A percentile compares a stretch with the other conserved stretches of the same genome.
Conservation (phyloP, 2,797 vertebrate genomes). For the Limosa lapponica region DNA sequence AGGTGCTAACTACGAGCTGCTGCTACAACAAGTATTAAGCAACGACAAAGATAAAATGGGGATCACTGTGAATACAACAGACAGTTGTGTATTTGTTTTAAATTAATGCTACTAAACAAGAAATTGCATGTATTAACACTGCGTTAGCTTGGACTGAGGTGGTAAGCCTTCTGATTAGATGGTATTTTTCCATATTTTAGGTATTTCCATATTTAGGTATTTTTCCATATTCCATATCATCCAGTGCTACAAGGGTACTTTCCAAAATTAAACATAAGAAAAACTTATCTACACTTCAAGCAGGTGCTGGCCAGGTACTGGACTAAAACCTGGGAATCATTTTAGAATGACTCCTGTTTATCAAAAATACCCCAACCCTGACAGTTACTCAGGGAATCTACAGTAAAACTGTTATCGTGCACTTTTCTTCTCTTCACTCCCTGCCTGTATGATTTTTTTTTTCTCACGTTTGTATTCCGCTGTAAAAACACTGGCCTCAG, state of each 20-base stretch:
- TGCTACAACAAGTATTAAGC: neutral
- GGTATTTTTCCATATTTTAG: neutral
- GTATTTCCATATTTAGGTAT: neutral
- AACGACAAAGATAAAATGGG: neutral
- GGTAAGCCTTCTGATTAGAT: neutral
- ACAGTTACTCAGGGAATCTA: neutral
- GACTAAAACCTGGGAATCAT: neutral
- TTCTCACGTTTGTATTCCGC: neutral
- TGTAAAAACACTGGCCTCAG: neutral
- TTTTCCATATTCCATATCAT: neutral
- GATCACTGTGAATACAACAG: neutral
- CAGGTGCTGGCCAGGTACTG: neutral
- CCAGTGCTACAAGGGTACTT: neutral
- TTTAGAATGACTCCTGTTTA: neutral
- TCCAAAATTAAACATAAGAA: neutral
- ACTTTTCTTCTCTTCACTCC: neutral
- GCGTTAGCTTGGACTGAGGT: neutral
- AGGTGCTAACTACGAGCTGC: neutral
- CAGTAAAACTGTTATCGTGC: neutral
- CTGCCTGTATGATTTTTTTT: neutral
- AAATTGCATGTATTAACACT: neutral
- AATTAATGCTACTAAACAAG: neutral
- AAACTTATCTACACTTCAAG: neutral
- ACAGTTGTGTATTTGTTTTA: neutral
- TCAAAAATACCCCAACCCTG: rapidly evolving